A percentile compares a stretch with the other conserved stretches of the same genome.
phyloP scores from a whole-genome alignment of 2,888 invertebrate species.

The Nomada ruficornis region DNA sequence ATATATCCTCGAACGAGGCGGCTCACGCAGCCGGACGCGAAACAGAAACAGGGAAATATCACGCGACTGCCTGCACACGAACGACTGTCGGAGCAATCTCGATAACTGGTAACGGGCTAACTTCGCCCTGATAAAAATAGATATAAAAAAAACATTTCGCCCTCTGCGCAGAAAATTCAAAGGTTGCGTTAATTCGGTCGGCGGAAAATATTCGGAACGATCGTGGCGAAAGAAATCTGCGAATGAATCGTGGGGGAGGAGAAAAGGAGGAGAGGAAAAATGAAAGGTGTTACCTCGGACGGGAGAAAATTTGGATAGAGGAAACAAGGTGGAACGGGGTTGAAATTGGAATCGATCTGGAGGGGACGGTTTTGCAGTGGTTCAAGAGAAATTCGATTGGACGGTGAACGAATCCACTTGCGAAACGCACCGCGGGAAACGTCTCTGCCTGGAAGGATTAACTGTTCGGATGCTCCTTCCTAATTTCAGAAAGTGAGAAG shows the following conservation, averaged over 20 bases:
- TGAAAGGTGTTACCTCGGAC: constrained; percentile 2
- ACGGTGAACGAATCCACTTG: constrained; percentile 53
- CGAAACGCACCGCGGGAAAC: constrained; percentile 41
- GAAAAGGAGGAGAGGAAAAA: neutral
- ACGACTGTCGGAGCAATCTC: constrained; percentile 21
- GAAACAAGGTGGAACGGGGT: neutral
- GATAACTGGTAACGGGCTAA: constrained; percentile 6
- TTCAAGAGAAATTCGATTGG: constrained; percentile 52
- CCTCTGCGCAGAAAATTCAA: neutral
- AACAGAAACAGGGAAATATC: constrained; percentile 42
- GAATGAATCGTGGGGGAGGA: neutral
- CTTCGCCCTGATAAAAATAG: neutral
- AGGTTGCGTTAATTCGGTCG: constrained; percentile 12
- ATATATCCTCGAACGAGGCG: constrained; percentile 40
- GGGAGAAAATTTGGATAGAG: constrained; percentile 1
- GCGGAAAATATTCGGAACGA: neutral
- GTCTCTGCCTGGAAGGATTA: constrained; percentile 50
- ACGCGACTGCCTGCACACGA: neutral
- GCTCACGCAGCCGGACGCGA: constrained; percentile 27
- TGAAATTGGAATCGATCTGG: constrained; percentile 29
- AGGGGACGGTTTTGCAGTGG: neutral
- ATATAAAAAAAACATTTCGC: neutral
- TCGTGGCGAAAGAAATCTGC: neutral
- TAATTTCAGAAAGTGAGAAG: constrained; percentile 64
- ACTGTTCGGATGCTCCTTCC: constrained; percentile 53